Base-by-base conservation (phyloP, 2,888 invertebrate species). In the Limnephilus auricula region DNA sequence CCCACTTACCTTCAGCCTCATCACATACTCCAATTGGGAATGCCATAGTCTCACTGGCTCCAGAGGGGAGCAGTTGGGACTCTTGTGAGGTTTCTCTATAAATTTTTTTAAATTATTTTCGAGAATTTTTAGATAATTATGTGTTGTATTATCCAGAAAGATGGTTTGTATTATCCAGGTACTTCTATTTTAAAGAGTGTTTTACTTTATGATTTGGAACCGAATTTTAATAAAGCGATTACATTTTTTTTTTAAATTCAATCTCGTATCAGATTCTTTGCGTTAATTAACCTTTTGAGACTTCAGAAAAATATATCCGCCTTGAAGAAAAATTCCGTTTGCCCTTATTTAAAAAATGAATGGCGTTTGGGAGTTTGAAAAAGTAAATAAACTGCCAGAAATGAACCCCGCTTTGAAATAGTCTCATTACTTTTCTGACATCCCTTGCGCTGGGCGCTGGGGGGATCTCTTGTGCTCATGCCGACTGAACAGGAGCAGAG, bases 351-450 rank as follows among this genome's bases (percentile, higher is more conserved):
- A 18, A 88, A 79, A 88, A 79, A 78, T 78, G 34, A 4, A 10
- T 18, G n/a, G n/a, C 87, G 65, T 65, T 87, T 40, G 86, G n/a
- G 87, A 87, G 34, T 65, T 87, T 87, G 65, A 65, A 86, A 18
- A 50, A 50, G 25, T 13, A 65, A 65, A 87, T 65, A 34, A 78
- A 87, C 65, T 87, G 15, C 25, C n/a, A 78, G 87, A 34, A 78
- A 12, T 84, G 84, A 84, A n/a, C 78, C 34, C n/a, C 65, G 32
- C 37, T 78, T 88, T 31, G n/a, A 88, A 37, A 78, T 78, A 87
- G 87, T 88, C 34, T 79, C 79, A 88, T 88, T 88, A 88, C n/a
- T 88, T 88, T 88, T 79, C 87, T 88, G 87, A 88, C 87, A 78
- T 87, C 65, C 15, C 32, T n/a, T 50, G 18, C n/a, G n/a, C 18